A percentile compares a stretch with the other conserved stretches of the same genome.
Conservation (phyloP, 2,113 vertebrate species). For the Leptosomus discolor region DNA sequence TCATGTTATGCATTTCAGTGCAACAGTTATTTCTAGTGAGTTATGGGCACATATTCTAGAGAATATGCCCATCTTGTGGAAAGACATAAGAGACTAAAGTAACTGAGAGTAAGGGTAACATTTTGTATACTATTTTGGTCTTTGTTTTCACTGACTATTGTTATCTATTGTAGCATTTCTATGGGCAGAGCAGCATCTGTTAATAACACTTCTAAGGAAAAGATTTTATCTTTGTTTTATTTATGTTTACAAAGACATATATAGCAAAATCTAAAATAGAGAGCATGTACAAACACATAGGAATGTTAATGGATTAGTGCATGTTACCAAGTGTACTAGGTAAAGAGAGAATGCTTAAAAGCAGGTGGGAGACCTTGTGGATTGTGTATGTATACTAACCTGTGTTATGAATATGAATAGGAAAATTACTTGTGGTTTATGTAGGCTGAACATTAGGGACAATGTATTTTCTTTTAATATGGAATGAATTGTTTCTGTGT, state of each 20-base stretch:
- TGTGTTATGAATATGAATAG: neutral
- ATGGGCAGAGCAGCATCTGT: neutral
- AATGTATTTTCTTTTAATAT: neutral
- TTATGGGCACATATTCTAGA: neutral
- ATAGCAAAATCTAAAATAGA: neutral
- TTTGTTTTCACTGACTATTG: neutral
- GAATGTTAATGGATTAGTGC: neutral
- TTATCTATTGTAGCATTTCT: neutral
- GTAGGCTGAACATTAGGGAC: neutral
- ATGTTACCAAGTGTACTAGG: fast-evolving
- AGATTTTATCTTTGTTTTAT: neutral
- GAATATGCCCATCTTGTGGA: neutral
- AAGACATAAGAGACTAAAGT: neutral
- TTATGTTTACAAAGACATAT: neutral
- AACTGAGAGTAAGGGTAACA: neutral
- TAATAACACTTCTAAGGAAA: neutral
- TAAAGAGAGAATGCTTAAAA: neutral
- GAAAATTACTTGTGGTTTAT: neutral
- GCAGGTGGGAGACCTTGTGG: neutral
- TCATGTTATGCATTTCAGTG: neutral
- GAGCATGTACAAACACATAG: neutral
- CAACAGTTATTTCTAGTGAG: neutral
- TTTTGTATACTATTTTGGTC: neutral
- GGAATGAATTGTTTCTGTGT: fast-evolving
- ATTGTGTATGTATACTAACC: neutral